Evolutionary conservation across 2,797 vertebrate genomes (phyloP), one percentile per base, ranked within the genome.

Genomic region (Pangasius djambal): DNA sequence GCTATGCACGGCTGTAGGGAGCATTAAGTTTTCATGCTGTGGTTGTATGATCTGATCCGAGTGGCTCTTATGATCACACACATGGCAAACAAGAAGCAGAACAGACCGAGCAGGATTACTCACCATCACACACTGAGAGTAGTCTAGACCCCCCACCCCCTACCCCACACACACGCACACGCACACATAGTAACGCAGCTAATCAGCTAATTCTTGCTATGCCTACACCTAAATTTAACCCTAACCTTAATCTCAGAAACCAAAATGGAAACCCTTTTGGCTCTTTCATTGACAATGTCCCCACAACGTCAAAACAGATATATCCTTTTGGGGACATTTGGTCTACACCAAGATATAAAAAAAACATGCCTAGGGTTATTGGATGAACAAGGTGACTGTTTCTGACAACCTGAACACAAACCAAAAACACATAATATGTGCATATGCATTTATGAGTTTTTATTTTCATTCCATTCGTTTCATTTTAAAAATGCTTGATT

Each of bases 11-110:
- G 86, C 67, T 83, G 74, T 88, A 89, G 57, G 84, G 65, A 78
- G 87, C 28, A 88, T 89, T 86, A 90, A 83, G 59, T 83, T 91
- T 91, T 89, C 63, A 90, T 83, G 61, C 40, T 88, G 87, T 48
- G 86, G 81, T 83, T 83, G 85, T 86, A 90, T 88, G 90, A 90
- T 92, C 88, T 86, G 90, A 90, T 92, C 90, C 55, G 88, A 89
- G 84, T 86, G 86, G 87, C 79, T 90, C 87, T 88, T 91, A 89
- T 88, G 74, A 87, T 88, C 75, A 90, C 83, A n/a, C 70, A 65
- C 40, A 50, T 37, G 25, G 69, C 20, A 28, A 82, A 74, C 67
- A 90, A 86, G 72, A 88, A 87, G 74, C 52, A 88, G 81, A 90
- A 84, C 67, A 88, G 83, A 89, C 20, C 0, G 59, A 61, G 86